Evolutionary conservation across 2,113 vertebrate species (phyloP).

Genomic region (Acinonyx jubatus): DNA sequence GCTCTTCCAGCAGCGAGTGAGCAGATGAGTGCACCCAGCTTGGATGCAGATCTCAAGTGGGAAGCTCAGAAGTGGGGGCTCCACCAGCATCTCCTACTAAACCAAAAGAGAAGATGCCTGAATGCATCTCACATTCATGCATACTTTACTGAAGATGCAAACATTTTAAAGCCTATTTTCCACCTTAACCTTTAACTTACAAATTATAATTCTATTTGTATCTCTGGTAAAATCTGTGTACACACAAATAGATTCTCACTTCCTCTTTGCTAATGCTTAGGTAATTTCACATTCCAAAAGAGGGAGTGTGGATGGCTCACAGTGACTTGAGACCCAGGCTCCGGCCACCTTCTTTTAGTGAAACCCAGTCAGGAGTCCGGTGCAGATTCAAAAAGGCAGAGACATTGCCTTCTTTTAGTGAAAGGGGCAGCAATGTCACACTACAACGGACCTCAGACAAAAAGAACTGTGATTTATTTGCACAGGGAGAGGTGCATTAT

Average conservation of each 20-base stretch:
- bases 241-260: neutral
- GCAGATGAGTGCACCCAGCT: neutral
- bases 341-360: neutral
- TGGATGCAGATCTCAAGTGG: neutral
- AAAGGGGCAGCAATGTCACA: neutral
- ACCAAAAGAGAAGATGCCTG: neutral
- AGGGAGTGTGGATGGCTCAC: neutral
- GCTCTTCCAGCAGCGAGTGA: neutral
- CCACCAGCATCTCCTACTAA: neutral
- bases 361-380: neutral
- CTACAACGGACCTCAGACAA: neutral
- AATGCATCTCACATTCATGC: neutral
- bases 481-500: neutral
- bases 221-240: neutral
- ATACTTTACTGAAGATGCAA: neutral
- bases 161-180: neutral
- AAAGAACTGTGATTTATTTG: neutral
- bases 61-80: neutral
- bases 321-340: neutral
- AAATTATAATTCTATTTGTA: neutral
- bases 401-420: neutral
- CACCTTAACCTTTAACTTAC: neutral
- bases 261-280: neutral
- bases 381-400: neutral
- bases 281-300: neutral